Conservation (phyloP, 2,797 vertebrate species). For the Podargus strigoides region DNA sequence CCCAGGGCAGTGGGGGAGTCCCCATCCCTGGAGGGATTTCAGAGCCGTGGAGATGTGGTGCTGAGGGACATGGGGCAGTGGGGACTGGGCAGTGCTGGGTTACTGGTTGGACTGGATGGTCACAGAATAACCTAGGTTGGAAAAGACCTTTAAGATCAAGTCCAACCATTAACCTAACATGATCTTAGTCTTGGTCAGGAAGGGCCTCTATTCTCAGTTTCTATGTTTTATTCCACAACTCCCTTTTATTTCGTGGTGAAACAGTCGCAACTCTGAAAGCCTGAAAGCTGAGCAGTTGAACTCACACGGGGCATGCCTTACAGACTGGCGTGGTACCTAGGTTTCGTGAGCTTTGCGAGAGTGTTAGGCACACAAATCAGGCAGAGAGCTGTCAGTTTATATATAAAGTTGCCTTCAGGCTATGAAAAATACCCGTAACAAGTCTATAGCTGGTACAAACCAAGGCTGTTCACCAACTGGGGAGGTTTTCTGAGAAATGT, state of each 20-base stretch:
- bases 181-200: too few species aligned
- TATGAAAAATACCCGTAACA: background rate
- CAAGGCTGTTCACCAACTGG: background rate
- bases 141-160: too few species aligned
- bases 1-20: too few species aligned
- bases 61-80: too few species aligned
- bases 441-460: background rate
- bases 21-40: too few species aligned
- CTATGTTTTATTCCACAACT: background rate
- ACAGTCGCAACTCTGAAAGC: background rate
- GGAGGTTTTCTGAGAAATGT: background rate
- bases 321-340: background rate
- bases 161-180: too few species aligned
- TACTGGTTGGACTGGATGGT: too few species aligned
- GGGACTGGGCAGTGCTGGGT: too few species aligned
- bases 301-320: rapidly evolving
- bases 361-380: rapidly evolving
- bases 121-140: too few species aligned
- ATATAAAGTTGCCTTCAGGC: background rate
- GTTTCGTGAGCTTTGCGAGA: background rate
- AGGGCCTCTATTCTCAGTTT: too few species aligned
- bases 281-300: rapidly evolving
- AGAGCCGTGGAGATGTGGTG: too few species aligned
- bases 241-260: background rate
- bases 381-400: background rate